Evolutionary conservation across 53 echinoderm and acorn worm species (phyloP), one percentile per base, ranked within the genome.

Genomic region (Hippasteria phrygiana): DNA sequence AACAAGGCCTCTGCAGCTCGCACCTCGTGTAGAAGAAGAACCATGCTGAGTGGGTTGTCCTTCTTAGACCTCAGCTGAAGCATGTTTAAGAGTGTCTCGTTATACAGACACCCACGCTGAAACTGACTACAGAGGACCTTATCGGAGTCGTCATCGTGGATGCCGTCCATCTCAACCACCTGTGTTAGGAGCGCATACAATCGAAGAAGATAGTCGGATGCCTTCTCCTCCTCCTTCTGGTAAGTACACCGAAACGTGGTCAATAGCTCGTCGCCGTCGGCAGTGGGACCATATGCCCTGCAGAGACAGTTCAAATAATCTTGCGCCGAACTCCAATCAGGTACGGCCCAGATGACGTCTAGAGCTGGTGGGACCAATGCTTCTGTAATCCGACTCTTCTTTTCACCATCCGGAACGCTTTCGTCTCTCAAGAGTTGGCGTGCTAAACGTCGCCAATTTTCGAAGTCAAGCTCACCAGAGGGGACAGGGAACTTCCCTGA

Each of bases 81-180:
- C 11, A 40, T 35, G 4, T 22, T 14, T 0, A 88, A 55, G 27
- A 88, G 53, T 17, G 48, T 6, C 11, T 88, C 88, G 41, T 63
- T 88, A 53, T 62, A 88, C 7, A 88, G 41, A 29, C 88, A 88
- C 1, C 88, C 88, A 3, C 78, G 64, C 14, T 20, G 27, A 32
- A 81, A 81, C 63, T 81, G 81, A 40, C 40, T 32, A 43, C 38
- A 56, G 3, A 56, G 46, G 46, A 11, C 39, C 32, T 62, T 10
- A 32, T 59, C 40, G 2, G 37, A 20, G 10, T 81, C 41, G 1
- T 18, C 81, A 56, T 8, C 8, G 18, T 56, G 3, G 18, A 56
- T 22, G 4, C 59, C 59, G 4, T 56, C 59, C 59, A 56, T 56
- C 17, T 56, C 59, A 56, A 56, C 24, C 8, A 45, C 46, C 46